Evolutionary conservation across 2,797 vertebrate genomes (phyloP), one percentile per base, ranked within the genome.

Genomic region (Paedocypris micromegethes): DNA sequence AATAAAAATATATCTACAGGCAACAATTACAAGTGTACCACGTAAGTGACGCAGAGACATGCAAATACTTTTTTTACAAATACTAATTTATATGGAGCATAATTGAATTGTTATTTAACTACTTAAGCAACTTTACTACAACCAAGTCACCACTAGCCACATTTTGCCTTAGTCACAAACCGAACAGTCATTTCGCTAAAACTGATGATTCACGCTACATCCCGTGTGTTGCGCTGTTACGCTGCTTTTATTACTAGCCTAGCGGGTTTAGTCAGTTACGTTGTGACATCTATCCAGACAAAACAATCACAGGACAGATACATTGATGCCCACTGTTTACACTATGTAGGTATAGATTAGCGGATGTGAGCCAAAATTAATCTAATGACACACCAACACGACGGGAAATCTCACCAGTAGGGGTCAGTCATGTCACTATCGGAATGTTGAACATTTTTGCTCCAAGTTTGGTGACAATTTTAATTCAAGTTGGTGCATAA

Each of bases 261-360:
- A 86, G 84, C 86, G 75, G 80, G 85, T 86, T 86, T 74, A 75
- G 81, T 82, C 2, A 40, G 74, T 85, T 86, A 85, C 51, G 58
- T 56, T 78, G 78, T 81, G 81, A 82, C 84, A 82, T 73, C 73
- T 72, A 65, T 68, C 60, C 51, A 4, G 64, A 54, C 52, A 61
- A 74, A 75, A 66, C 52, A 78, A 71, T 60, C 37, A 72, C 62
- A 66, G 41, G 45, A 69, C 23, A 56, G 61, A 23, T 66, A 63
- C 61, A 73, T 42, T 56, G 60, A 56, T 52, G 58, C 42, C 39
- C 53, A 48, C 4, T 52, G 40, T 41, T 61, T 46, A 43, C 49
- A 42, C 70, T 42, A 67, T 57, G 48, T 45, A 44, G 5, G 55
- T 3, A 59, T 46, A 52, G n/a, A n/a, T 3, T 48, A 57, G 72